A percentile compares a stretch with the other conserved stretches of the same genome.
Conservation (phyloP, 1,140 invertebrate species). For the Heliconius himera region DNA sequence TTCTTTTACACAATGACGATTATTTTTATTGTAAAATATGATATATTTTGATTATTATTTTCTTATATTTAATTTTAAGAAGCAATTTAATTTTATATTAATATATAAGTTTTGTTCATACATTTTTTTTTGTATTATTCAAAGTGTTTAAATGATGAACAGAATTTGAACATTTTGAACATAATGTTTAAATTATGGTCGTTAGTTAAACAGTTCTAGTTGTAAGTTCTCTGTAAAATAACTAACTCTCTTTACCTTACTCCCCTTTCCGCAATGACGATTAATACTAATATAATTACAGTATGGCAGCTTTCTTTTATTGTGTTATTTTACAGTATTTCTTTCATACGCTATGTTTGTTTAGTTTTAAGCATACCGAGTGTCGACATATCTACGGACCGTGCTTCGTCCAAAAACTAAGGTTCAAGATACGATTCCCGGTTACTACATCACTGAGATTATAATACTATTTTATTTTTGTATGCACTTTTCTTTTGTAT, state of each 20-base stretch:
- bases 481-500: not conserved
- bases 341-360: not conserved
- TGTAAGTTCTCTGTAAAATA: constrained; percentile 6
- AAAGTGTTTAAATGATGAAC: not conserved
- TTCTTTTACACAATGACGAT: not conserved
- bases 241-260: not conserved
- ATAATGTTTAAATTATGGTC: too few relatives aligned
- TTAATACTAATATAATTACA: not conserved
- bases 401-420: not conserved
- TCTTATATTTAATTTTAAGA: constrained; percentile 13
- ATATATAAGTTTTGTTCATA: not conserved
- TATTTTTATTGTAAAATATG: constrained; percentile 15
- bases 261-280: not conserved
- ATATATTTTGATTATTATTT: not conserved
- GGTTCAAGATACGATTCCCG: constrained; percentile 1
- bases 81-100: not conserved
- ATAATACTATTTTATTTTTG: not conserved
- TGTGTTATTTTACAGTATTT: constrained; percentile 1
- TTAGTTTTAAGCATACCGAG: not conserved
- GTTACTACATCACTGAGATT: not conserved
- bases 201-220: not conserved
- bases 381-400: not conserved
- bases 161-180: too few relatives aligned
- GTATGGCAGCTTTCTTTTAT: not conserved
- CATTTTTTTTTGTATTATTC: not conserved